A percentile compares a stretch with the other conserved stretches of the same genome.
These are phyloP conservation scores for Drosophila repletoides DNA, from an alignment of 1,140 invertebrate species.

Conservation along the genomic window DNA sequence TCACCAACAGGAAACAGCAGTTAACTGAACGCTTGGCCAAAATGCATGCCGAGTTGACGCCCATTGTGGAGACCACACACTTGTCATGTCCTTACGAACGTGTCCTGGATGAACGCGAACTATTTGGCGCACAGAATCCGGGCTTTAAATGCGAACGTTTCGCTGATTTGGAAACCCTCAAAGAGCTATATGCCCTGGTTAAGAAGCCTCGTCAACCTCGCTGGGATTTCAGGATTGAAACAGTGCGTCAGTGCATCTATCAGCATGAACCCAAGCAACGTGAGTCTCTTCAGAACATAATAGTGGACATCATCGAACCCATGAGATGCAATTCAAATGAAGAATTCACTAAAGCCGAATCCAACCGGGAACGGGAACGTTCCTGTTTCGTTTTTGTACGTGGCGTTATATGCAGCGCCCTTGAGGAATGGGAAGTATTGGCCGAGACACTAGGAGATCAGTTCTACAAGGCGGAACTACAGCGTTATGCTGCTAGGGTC, in stretches of 20 bases:
- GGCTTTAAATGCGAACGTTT: constrained; percentile 56
- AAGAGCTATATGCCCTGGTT: constrained; percentile 44
- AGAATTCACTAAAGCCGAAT: neutral
- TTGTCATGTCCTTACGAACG: constrained; percentile 60
- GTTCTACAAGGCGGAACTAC: constrained; percentile 45
- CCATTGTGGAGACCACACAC: constrained; percentile 28
- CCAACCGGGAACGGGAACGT: constrained; percentile 34
- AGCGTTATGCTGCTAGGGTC: neutral
- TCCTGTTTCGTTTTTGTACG: constrained; percentile 58
- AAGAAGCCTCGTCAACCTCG: constrained; percentile 66
- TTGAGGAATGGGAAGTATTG: constrained; percentile 65
- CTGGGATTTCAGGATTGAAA: constrained; percentile 53
- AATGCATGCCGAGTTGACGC: constrained; percentile 42
- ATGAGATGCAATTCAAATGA: constrained; percentile 26
- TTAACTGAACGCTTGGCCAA: constrained; percentile 15
- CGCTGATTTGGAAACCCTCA: constrained; percentile 60
- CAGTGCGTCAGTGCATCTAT: constrained; percentile 40
- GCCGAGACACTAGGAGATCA: constrained; percentile 30
- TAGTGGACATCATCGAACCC: constrained; percentile 26
- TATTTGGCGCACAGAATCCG: constrained; percentile 50
- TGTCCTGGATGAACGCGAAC: constrained; percentile 56
- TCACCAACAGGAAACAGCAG: constrained; percentile 32
- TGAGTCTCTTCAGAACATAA: constrained; percentile 24
- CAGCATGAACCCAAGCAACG: constrained; percentile 24
- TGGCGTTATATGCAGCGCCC: constrained; percentile 42